Evolutionary conservation across 53 echinoderm and acorn worm genomes (phyloP).

Genomic region (Arbacia lixula): DNA sequence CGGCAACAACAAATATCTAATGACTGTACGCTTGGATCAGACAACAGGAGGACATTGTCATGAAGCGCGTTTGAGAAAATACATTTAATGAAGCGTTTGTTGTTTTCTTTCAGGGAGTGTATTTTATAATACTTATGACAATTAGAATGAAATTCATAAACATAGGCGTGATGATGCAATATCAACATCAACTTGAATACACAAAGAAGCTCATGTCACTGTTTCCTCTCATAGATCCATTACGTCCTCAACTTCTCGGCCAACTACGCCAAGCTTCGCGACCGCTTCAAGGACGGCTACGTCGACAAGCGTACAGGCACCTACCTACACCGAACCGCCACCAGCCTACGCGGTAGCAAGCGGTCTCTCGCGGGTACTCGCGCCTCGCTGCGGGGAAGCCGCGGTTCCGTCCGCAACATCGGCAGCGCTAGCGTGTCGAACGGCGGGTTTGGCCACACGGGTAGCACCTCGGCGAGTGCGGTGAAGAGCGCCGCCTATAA

Average conservation of each 20-base stretch:
- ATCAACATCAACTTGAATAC: no score
- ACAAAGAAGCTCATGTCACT: no score
- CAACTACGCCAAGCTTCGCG: slow-evolving; percentile 93
- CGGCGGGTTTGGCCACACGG: neutral
- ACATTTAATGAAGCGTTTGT: no score
- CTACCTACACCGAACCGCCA: slow-evolving; percentile 55
- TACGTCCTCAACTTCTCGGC: slow-evolving; percentile 87
- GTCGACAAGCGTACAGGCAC: slow-evolving; percentile 86
- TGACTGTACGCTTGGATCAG: no score
- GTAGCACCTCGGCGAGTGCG: slow-evolving; percentile 6
- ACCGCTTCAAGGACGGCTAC: slow-evolving; percentile 90
- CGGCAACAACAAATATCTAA: no score
- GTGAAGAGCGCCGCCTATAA: slow-evolving; percentile 49
- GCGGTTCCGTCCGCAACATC: slow-evolving; percentile 56
- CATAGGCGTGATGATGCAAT: no score
- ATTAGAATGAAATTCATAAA: no score
- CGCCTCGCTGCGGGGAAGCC: slow-evolving; percentile 73
- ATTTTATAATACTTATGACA: no score
- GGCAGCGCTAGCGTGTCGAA: slow-evolving; percentile 11
- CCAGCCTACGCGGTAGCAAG: slow-evolving; percentile 58
- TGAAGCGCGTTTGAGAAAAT: no score
- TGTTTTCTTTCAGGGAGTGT: no score
- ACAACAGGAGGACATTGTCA: no score
- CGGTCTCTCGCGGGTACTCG: slow-evolving; percentile 52
- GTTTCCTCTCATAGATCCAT: no score